These are phyloP conservation scores for Melanchra persicariae DNA, from an alignment of 2,888 invertebrate genomes.

Conservation along the genomic window DNA sequence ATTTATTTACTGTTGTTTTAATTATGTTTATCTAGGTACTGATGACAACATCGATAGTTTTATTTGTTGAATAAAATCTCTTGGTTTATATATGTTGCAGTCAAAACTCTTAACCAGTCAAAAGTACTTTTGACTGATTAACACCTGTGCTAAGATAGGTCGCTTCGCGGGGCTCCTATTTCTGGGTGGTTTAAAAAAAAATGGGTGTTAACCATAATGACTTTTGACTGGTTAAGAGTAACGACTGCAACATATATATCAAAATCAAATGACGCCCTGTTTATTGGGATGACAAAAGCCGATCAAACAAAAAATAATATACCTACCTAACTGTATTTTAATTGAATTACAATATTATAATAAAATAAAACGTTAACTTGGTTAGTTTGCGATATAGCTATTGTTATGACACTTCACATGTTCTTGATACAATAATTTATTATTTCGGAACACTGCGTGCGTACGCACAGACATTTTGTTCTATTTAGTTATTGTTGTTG, in stretches of 20 bases:
- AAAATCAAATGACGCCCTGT: background rate
- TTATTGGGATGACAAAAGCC: conserved; percentile 62
- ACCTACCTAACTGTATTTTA: conserved; percentile 51
- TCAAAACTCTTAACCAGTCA: no score
- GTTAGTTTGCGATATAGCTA: conserved; percentile 57
- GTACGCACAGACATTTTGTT: conserved; percentile 10
- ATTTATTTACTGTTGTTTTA: conserved; percentile 35
- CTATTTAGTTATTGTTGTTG: conserved; percentile 71
- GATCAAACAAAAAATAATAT: conserved; percentile 34
- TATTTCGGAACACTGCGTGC: conserved; percentile 16
- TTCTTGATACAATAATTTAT: conserved; percentile 28
- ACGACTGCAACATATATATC: no score
- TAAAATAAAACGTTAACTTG: conserved; percentile 52
- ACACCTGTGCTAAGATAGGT: no score
- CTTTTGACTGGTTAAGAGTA: no score
- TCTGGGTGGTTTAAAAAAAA: no score
- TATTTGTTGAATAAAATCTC: conserved; percentile 15
- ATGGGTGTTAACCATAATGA: no score
- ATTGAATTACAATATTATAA: conserved; percentile 54
- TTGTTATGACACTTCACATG: conserved; percentile 45
- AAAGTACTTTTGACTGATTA: no score
- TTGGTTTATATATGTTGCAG: no score
- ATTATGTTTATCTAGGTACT: conserved; percentile 24
- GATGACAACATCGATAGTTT: conserved; percentile 12
- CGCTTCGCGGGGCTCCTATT: no score